phyloP scores from a whole-genome alignment of 2,888 invertebrate genomes.

The Heteromyza rotundicornis region DNA sequence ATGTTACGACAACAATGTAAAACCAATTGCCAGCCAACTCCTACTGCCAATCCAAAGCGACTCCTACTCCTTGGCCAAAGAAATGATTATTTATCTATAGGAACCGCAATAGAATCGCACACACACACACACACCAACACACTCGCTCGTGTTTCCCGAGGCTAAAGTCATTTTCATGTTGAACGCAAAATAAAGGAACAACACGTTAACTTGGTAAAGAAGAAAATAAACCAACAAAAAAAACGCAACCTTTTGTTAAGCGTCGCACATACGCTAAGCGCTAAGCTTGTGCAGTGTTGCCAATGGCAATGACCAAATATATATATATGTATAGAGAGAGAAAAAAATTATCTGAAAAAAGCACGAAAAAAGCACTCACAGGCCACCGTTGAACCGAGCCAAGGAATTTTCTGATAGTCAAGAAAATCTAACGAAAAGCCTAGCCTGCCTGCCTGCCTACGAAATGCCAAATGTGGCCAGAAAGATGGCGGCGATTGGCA shows the following conservation, averaged over 20 bases:
- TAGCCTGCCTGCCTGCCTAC: neutral
- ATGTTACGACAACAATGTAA: neutral
- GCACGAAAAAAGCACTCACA: no score
- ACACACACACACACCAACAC: neutral
- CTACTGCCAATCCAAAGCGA: neutral
- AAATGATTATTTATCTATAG: conserved; percentile 1
- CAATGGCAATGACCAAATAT: conserved; percentile 8
- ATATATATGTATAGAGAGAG: neutral
- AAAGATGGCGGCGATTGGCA: no score
- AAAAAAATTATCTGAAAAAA: conserved; percentile 4
- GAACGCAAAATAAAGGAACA: neutral
- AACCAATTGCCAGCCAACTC: neutral
- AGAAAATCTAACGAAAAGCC: neutral
- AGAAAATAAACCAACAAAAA: no score
- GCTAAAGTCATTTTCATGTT: conserved; percentile 4
- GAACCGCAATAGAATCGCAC: neutral
- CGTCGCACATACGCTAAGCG: conserved; percentile 3
- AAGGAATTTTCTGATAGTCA: neutral
- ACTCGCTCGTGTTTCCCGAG: neutral
- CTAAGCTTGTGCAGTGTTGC: conserved; percentile 8
- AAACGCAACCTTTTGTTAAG: neutral
- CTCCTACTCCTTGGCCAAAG: neutral
- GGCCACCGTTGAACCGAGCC: neutral
- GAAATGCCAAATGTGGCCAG: neutral
- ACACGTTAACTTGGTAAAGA: neutral